A percentile compares a stretch with the other conserved stretches of the same genome.
Conservation (phyloP, 2,888 invertebrate species). For the Poecilobothrus nobilitatus region DNA sequence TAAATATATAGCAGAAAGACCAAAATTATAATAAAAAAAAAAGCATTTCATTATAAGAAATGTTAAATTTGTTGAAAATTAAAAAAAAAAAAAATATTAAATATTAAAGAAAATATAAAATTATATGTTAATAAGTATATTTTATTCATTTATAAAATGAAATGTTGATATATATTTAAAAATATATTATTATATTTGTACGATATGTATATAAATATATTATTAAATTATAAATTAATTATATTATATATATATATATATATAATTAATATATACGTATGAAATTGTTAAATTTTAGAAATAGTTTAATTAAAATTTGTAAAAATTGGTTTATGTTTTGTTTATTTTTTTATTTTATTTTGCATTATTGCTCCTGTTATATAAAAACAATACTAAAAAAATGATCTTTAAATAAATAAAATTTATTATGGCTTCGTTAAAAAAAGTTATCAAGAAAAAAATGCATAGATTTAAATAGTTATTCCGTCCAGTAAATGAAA, state of each 20-base stretch:
- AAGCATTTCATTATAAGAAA: neutral
- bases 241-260: neutral
- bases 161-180: neutral
- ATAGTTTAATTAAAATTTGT: neutral
- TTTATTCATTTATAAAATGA: neutral
- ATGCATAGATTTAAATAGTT: neutral
- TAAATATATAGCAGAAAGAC: neutral
- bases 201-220: neutral
- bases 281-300: neutral
- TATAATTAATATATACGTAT: neutral
- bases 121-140: neutral
- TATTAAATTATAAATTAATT: neutral
- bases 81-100: neutral
- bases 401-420: neutral
- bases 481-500: constrained; percentile 3
- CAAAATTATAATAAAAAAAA: neutral
- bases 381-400: neutral
- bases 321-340: constrained; percentile 3
- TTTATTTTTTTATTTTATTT: neutral
- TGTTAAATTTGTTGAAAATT: neutral
- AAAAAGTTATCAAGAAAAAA: neutral
- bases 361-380: neutral
- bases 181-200: neutral
- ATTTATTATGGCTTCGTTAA: neutral
- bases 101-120: neutral